A percentile compares a stretch with the other conserved stretches of the same genome.
phyloP scores from a whole-genome alignment of 2,888 invertebrate genomes.

The Latheticus oryzae region DNA sequence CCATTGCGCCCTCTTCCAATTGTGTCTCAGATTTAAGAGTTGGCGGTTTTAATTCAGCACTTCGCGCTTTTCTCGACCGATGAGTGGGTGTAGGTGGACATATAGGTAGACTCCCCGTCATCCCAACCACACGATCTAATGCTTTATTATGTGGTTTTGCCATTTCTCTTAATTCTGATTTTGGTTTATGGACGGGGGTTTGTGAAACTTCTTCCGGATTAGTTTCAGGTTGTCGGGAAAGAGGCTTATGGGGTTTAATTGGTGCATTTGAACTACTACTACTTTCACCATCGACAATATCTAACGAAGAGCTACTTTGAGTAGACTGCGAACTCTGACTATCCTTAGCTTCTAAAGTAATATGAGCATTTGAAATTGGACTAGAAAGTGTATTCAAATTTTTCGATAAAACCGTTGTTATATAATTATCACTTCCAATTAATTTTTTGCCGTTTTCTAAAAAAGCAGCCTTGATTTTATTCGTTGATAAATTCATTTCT shows the following conservation, averaged over 20 bases:
- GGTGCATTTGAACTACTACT: slow-evolving; percentile 49
- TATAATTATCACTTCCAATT: slow-evolving; percentile 80
- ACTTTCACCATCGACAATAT: slow-evolving; percentile 37
- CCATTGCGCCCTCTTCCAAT: slow-evolving; percentile 59
- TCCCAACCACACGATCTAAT: slow-evolving; percentile 69
- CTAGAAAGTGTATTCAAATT: slow-evolving; percentile 58
- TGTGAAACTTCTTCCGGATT: slow-evolving; percentile 29
- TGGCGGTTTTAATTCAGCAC: slow-evolving; percentile 64
- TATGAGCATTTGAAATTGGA: slow-evolving; percentile 58
- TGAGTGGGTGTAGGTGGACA: slow-evolving; percentile 92
- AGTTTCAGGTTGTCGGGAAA: slow-evolving; percentile 69
- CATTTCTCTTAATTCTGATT: slow-evolving; percentile 52
- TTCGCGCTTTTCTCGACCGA: slow-evolving; percentile 78
- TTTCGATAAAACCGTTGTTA: slow-evolving; percentile 73
- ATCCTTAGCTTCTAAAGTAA: slow-evolving; percentile 58
- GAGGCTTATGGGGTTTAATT: slow-evolving; percentile 76
- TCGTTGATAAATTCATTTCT: slow-evolving; percentile 45
- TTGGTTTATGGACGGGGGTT: slow-evolving; percentile 51
- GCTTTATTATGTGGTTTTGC: slow-evolving; percentile 74
- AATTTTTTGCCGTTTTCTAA: slow-evolving; percentile 70
- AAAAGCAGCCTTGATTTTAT: slow-evolving; percentile 65
- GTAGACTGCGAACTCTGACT: slow-evolving; percentile 61
- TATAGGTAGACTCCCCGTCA: slow-evolving; percentile 67
- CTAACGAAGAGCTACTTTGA: slow-evolving; percentile 54
- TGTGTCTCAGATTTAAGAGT: slow-evolving; percentile 65